Evolutionary conservation across 2,888 invertebrate genomes (phyloP).

Genomic region (Thera obeliscata): DNA sequence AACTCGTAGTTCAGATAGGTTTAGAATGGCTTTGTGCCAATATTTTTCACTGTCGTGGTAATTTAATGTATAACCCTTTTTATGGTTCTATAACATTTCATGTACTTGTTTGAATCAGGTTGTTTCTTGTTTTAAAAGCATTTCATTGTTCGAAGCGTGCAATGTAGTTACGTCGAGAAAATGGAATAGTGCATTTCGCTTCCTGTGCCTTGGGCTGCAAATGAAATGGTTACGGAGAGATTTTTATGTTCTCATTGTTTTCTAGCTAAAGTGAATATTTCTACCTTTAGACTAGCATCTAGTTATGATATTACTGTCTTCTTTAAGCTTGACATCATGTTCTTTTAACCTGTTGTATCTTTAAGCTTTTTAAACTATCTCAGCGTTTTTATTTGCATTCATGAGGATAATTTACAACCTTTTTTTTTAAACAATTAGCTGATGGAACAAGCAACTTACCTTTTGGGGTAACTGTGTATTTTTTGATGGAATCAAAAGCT

Average conservation of each 20-base stretch:
- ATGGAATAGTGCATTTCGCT: slow-evolving; percentile 77
- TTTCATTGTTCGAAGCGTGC: slow-evolving; percentile 79
- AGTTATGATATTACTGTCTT: slow-evolving; percentile 25
- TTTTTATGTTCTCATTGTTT: slow-evolving; percentile 64
- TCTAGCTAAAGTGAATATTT: slow-evolving; percentile 46
- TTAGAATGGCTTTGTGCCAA: too few species aligned
- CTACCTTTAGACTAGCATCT: slow-evolving; percentile 23
- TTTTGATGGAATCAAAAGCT: too few species aligned
- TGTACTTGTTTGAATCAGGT: slow-evolving; percentile 66
- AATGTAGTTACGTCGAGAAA: slow-evolving; percentile 75
- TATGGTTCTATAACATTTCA: slow-evolving; percentile 57
- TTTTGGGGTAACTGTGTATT: too few species aligned
- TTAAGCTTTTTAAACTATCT: slow-evolving; percentile 11
- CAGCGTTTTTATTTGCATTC: slow-evolving; percentile 7
- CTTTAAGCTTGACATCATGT: slow-evolving; percentile 9
- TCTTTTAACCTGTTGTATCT: slow-evolving; percentile 16
- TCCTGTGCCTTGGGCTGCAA: slow-evolving; percentile 76
- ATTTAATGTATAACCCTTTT: slow-evolving; percentile 17
- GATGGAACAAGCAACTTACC: too few species aligned
- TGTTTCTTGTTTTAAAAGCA: slow-evolving; percentile 80
- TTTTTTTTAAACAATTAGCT: too few species aligned
- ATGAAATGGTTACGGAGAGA: slow-evolving; percentile 70
- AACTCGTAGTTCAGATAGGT: too few species aligned
- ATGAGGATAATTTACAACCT: slow-evolving; percentile 4
- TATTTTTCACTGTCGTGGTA: too few species aligned